phyloP scores from a whole-genome alignment of 2,888 invertebrate genomes.

The Cordilura impudica region DNA sequence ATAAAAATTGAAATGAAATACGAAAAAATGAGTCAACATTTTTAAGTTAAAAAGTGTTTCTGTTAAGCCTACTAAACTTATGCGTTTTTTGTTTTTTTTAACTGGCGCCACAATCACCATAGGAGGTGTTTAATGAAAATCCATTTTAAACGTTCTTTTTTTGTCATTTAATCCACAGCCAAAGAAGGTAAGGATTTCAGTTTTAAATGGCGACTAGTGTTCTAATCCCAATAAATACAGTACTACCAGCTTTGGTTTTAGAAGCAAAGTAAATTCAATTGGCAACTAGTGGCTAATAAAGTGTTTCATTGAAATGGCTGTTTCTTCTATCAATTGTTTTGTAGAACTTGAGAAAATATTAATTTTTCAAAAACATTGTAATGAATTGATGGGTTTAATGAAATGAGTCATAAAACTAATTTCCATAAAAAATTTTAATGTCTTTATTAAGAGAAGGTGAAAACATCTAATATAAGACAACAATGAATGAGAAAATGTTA shows the following conservation, averaged over 20 bases:
- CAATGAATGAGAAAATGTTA: too few relatives aligned
- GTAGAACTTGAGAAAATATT: neutral
- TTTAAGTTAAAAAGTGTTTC: constrained; percentile 36
- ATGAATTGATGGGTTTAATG: constrained; percentile 16
- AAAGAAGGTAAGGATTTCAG: constrained; percentile 38
- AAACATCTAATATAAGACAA: too few relatives aligned
- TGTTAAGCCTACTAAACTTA: constrained; percentile 28
- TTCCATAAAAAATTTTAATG: constrained; percentile 18
- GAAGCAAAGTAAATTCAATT: constrained; percentile 35
- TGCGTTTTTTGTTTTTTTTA: constrained; percentile 49
- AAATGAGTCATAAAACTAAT: constrained; percentile 42
- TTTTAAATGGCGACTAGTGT: constrained; percentile 17
- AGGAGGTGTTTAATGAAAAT: constrained; percentile 62
- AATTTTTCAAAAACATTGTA: neutral
- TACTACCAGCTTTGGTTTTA: constrained; percentile 17
- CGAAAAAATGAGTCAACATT: constrained; percentile 43
- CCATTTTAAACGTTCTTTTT: constrained; percentile 41
- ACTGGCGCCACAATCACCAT: constrained; percentile 63
- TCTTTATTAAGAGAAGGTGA: constrained; percentile 8
- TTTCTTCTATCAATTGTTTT: neutral
- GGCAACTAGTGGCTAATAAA: constrained; percentile 59
- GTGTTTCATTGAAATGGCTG: constrained; percentile 30
- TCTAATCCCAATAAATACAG: neutral
- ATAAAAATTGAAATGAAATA: constrained; percentile 30
- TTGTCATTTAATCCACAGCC: constrained; percentile 19